phyloP scores from a whole-genome alignment of 2,113 vertebrate genomes.

The Apistogramma diplotaenia region DNA sequence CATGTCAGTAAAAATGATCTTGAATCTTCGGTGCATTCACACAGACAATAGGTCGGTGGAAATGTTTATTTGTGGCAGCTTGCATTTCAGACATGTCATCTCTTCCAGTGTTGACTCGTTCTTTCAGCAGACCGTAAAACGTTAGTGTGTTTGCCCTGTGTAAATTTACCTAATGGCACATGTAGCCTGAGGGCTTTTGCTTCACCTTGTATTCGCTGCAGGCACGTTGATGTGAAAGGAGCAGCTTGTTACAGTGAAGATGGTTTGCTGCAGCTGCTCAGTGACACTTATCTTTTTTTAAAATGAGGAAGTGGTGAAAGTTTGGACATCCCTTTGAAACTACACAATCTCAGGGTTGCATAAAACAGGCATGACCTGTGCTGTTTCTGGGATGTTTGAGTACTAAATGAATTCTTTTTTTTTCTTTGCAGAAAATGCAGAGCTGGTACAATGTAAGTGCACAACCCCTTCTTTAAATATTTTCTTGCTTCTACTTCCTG shows the following conservation, averaged over 20 bases:
- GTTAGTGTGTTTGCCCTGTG: background rate
- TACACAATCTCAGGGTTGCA: background rate
- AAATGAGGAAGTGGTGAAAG: conserved; percentile 26
- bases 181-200: background rate
- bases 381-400: background rate
- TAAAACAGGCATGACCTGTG: background rate
- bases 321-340: background rate
- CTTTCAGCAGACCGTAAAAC: background rate
- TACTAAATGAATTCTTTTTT: background rate
- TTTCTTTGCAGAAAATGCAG: conserved; percentile 89
- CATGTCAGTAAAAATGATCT: background rate
- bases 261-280: background rate
- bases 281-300: background rate
- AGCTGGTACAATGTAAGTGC: conserved; percentile 95
- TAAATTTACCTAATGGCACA: background rate
- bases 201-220: background rate
- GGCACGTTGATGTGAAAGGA: background rate
- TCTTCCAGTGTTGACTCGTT: background rate
- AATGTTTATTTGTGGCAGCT: background rate
- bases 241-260: background rate
- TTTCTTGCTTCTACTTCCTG: background rate
- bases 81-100: background rate
- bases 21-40: background rate
- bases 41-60: background rate
- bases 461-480: rapidly evolving